Conservation (phyloP, 2,113 vertebrate species). For the Rhadina sibilatrix region DNA sequence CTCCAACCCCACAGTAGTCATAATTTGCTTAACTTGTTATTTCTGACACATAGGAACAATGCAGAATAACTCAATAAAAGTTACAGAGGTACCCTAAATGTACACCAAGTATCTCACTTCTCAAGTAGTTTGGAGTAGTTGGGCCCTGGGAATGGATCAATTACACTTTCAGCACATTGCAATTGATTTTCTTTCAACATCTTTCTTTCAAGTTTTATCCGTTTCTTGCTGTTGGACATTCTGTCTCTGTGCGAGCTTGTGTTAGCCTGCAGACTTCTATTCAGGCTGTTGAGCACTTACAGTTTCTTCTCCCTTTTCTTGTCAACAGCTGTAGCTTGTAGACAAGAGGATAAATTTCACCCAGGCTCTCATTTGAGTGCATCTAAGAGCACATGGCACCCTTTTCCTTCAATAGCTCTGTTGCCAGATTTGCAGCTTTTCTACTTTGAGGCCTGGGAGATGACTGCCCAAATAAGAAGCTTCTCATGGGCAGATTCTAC, state of each 20-base stretch:
- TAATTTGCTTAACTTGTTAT: neutral
- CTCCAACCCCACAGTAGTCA: neutral
- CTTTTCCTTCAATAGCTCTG: neutral
- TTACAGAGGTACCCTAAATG: neutral
- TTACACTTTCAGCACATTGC: neutral
- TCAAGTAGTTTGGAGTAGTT: neutral
- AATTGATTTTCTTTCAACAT: neutral
- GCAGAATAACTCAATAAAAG: neutral
- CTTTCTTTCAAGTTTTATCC: neutral
- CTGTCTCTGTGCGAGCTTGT: neutral
- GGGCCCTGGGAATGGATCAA: neutral
- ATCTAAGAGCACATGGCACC: neutral
- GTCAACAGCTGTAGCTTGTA: neutral
- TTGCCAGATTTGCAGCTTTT: neutral
- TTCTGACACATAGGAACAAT: neutral
- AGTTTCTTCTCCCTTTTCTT: neutral
- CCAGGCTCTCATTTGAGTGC: neutral
- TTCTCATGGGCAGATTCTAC: neutral
- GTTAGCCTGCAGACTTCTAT: neutral
- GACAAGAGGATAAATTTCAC: neutral
- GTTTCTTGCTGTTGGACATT: neutral
- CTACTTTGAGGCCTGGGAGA: neutral
- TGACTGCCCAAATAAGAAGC: neutral
- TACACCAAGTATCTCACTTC: neutral
- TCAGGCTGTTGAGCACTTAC: neutral